Conservation (phyloP, 2,113 vertebrate genomes). For the Anoura caudifer region DNA sequence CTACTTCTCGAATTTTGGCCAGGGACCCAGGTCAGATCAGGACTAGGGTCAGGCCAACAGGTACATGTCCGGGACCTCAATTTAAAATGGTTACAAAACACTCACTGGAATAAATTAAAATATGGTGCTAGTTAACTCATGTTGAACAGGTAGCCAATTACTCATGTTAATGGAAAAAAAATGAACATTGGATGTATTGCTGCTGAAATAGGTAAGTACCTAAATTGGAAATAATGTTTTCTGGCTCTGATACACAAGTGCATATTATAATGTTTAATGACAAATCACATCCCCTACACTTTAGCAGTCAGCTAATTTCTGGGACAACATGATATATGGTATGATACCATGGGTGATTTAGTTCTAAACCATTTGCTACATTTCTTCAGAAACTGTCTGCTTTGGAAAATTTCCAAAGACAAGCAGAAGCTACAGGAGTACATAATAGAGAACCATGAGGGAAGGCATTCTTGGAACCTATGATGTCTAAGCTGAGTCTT, state of each 20-base stretch:
- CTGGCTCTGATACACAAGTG: background rate
- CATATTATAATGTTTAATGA: background rate
- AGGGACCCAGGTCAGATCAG: background rate
- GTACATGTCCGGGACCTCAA: background rate
- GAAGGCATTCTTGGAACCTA: background rate
- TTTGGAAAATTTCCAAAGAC: background rate
- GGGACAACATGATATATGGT: background rate
- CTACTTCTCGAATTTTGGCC: constrained; percentile 20
- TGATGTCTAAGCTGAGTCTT: background rate
- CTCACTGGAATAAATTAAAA: background rate
- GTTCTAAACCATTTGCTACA: background rate
- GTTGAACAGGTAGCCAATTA: constrained; percentile 1
- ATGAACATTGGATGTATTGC: background rate
- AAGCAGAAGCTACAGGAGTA: background rate
- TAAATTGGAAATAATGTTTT: background rate
- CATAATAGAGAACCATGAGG: background rate
- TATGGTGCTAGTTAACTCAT: background rate
- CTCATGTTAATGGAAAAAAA: constrained; percentile 17
- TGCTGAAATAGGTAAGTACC: background rate
- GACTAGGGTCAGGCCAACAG: background rate
- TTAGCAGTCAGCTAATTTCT: background rate
- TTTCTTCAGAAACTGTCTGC: background rate
- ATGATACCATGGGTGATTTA: background rate
- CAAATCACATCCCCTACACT: background rate
- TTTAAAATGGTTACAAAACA: constrained; percentile 12